phyloP scores from a whole-genome alignment of 2,888 invertebrate genomes.

The Agrotis ipsilon region DNA sequence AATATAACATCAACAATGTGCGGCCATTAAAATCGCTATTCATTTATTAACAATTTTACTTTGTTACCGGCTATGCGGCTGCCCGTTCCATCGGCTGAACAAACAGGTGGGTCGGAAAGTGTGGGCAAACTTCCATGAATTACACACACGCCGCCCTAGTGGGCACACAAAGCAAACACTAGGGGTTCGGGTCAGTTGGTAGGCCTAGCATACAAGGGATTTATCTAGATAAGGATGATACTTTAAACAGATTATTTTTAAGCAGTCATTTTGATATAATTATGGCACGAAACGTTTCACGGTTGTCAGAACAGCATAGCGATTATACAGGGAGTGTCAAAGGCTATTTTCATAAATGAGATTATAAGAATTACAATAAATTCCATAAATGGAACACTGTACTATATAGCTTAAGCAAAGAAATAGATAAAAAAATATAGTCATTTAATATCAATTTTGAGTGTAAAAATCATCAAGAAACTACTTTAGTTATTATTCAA shows the following conservation, averaged over 20 bases:
- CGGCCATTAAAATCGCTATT: conserved; percentile 23
- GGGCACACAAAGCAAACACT: conserved; percentile 56
- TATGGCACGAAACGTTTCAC: no score
- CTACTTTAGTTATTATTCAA: no score
- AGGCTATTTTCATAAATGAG: no score
- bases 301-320: no score
- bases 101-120: conserved; percentile 46
- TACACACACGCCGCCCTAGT: conserved; percentile 44
- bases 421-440: no score
- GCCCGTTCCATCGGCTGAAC: conserved; percentile 44
- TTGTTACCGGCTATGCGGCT: conserved; percentile 39
- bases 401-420: no score
- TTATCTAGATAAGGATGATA: conserved; percentile 2
- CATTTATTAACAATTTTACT: conserved; percentile 32
- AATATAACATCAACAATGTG: conserved; percentile 10
- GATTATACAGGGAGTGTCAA: no score
- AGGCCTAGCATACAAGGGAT: conserved; percentile 8
- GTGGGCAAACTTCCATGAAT: conserved; percentile 57
- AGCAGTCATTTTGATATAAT: neutral
- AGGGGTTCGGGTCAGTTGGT: conserved; percentile 40
- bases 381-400: no score
- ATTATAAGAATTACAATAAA: no score
- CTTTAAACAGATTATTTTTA: neutral
- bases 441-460: no score
- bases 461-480: no score